Base-by-base conservation (phyloP, 2,113 vertebrate species). In the Chaetops frenatus region DNA sequence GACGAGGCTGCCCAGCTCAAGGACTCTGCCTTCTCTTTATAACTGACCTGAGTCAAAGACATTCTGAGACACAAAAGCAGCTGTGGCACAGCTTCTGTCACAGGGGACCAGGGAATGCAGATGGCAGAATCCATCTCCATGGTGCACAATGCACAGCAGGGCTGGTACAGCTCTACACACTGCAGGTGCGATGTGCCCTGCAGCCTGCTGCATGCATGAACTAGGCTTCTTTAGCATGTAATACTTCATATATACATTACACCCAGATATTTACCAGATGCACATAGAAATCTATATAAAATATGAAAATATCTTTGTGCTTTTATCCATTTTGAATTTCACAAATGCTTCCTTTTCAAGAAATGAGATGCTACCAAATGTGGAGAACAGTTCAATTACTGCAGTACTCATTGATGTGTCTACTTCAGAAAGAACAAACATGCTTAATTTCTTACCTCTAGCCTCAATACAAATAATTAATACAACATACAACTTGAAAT, bases 71-170 rank as follows among this genome's bases (percentile, higher is more conserved):
- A 28, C 21, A 70, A 45, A 42, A 17, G n/a, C 56, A 36, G 10
- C 24, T 20, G 6, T 6, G 19, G 17, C 35, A 72, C 35, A 57
- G 21, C 1, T 0, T 15, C 61, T 89, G 65, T 28, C 6, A 0
- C 22, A 58, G 22, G 22, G 29, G 7, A 29, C 13, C 19, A 42
- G 15, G 22, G 45, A 80, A 90, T 18, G 61, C 27, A 79, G 54
- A 58, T 1, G 5, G 17, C 27, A 50, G 48, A 60, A 62, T 8
- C 8, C 21, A 56, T 51, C 48, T 50, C 29, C 31, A 3, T 10
- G 27, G 40, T 21, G 27, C 36, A 17, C 62, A 57, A 7, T 7
- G n/a, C 31, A 27, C 48, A 36, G 8, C 3, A 53, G 60, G 29
- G n/a, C 62, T 56, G 57, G 31, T 10, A 38, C 2, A 85, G 48